Evolutionary conservation across 2,888 invertebrate species (phyloP), one percentile per base, ranked within the genome.

Genomic region (Harmothoe impar): DNA sequence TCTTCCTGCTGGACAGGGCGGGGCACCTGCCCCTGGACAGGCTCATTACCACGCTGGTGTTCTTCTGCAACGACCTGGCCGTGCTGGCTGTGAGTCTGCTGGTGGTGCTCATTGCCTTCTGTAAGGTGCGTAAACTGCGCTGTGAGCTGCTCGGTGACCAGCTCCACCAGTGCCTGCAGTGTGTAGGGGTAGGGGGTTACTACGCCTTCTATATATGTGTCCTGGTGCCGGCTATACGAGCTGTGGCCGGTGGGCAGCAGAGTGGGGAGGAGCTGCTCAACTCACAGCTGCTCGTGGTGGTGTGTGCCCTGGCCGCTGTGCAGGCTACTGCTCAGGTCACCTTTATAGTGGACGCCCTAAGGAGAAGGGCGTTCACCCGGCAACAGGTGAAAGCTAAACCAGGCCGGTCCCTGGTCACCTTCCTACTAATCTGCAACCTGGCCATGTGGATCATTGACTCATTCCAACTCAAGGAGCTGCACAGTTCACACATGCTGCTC

Each of bases 321-420:
- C 89, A 89, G 31, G 62, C 68, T 20, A 89, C 89, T 0, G 56
- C 89, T 3, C 89, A 89, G 68, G 56, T 89, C 68, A 89, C 68
- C 20, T 68, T 89, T 31, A 68, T 89, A 31, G 56, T 68, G 33
- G 89, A 89, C 68, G 29, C 89, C 25, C 35, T 56, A 23, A 25
- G 89, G 33, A 56, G 89, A n/a, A 25, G 35, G 29, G 62, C 89
- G 20, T 33, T 68, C 31, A 68, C 29, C 17, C 89, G 89, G 23
- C 89, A 68, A 25, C 89, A 89, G 23, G 5, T 56, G 35, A 56
- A 89, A 68, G 29, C 35, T 35, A 89, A 89, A 68, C 89, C 89
- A 0, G 89, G 89, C 17, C 31, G 89, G 33, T 89, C 89, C 89
- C n/a, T 89, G 1, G 23, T 89, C n/a, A 89, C 89, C 72, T 89